A percentile compares a stretch with the other conserved stretches of the same genome.
These are phyloP conservation scores for Meteorus colon DNA, from an alignment of 2,888 invertebrate genomes.

Conservation along the genomic window DNA sequence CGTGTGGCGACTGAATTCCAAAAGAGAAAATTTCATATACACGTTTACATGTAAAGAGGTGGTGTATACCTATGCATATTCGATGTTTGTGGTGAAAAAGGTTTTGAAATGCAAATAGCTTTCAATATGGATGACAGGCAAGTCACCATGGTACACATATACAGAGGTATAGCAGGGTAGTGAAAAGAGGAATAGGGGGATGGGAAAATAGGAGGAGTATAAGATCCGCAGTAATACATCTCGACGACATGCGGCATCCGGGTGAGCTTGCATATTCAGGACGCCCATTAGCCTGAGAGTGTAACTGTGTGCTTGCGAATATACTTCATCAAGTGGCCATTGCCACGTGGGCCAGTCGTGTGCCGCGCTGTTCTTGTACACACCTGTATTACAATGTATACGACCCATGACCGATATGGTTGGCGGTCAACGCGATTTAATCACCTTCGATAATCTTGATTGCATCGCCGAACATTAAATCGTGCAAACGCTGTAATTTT, in stretches of 20 bases:
- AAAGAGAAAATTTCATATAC: conserved; percentile 17
- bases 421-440: conserved; percentile 19
- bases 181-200: neutral
- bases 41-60: neutral
- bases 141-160: conserved; percentile 39
- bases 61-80: conserved; percentile 9
- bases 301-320: conserved; percentile 51
- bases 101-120: conserved; percentile 64
- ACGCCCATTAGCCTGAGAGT: conserved; percentile 62
- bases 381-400: neutral
- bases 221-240: conserved; percentile 72
- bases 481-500: neutral
- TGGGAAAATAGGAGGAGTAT: conserved; percentile 44
- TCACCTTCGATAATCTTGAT: neutral
- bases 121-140: conserved; percentile 63
- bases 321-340: conserved; percentile 64
- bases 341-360: neutral
- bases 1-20: conserved; percentile 1
- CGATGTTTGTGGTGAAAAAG: conserved; percentile 42
- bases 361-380: too few species aligned
- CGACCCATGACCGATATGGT: conserved; percentile 27
- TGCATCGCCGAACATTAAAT: neutral
- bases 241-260: conserved; percentile 70
- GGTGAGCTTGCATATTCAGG: conserved; percentile 70
- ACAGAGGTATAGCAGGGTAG: neutral